Evolutionary conservation across 64 coral and sea anemone species (phyloP).

Genomic region (Actinia tenebrosa): DNA sequence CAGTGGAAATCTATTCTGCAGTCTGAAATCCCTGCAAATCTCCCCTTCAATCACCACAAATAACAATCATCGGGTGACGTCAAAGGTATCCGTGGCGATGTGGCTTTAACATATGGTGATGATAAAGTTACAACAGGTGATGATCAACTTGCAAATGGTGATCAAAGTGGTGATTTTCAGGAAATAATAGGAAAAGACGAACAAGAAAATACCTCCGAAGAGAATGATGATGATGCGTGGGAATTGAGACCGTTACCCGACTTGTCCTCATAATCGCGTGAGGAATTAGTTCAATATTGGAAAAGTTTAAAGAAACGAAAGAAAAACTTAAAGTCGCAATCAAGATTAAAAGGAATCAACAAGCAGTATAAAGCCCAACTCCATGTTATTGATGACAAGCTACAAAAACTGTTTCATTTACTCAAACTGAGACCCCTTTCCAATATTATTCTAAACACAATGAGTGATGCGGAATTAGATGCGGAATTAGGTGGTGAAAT

Average conservation of each 20-base stretch:
- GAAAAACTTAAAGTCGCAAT: background rate
- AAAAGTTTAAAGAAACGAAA: background rate
- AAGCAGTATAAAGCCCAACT: background rate
- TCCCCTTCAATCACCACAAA: background rate
- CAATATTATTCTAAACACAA: too few relatives aligned
- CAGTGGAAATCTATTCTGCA: background rate
- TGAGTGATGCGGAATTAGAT: too few relatives aligned
- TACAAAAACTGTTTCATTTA: too few relatives aligned
- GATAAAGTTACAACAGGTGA: background rate
- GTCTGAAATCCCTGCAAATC: background rate
- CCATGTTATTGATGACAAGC: background rate
- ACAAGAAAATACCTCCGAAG: background rate
- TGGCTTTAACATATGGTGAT: background rate
- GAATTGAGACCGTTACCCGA: background rate
- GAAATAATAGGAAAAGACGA: background rate
- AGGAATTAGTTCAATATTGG: background rate
- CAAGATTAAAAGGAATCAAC: background rate
- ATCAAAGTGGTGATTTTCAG: constrained; percentile 7
- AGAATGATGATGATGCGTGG: background rate
- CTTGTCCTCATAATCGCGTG: background rate
- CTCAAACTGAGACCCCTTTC: too few relatives aligned
- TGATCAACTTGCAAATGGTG: background rate
- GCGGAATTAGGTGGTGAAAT: background rate
- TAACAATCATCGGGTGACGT: background rate
- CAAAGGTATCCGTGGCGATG: background rate